Conservation (phyloP, 2,113 vertebrate genomes). For the Tringa solitaria region DNA sequence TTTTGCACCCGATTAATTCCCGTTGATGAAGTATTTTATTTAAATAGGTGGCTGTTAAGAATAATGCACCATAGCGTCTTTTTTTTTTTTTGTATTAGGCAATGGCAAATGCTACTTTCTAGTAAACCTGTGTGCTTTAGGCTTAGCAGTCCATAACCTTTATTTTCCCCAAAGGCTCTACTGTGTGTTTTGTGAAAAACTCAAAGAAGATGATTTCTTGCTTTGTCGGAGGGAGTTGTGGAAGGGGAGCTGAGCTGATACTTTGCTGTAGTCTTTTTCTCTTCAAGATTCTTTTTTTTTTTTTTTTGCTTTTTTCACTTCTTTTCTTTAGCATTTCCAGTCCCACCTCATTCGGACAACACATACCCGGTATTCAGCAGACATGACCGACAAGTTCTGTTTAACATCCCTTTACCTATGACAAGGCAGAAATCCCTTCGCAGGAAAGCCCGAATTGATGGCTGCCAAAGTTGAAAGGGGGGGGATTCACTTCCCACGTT, state of each 20-base stretch:
- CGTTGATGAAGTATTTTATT: neutral
- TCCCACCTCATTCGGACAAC: neutral
- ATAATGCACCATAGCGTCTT: accelerated
- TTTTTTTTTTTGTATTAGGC: neutral
- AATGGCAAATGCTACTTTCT: neutral
- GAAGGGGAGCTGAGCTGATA: neutral
- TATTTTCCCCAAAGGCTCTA: neutral
- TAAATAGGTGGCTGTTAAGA: neutral
- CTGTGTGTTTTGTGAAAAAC: neutral
- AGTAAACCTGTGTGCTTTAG: neutral
- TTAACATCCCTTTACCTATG: neutral
- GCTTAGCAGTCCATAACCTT: neutral
- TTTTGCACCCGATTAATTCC: neutral
- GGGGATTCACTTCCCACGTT: neutral
- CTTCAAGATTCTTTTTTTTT: neutral
- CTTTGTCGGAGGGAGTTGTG: neutral
- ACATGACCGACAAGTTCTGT: neutral
- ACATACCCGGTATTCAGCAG: neutral
- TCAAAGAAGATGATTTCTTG: accelerated
- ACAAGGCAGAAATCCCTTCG: neutral
- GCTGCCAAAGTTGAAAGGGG: neutral
- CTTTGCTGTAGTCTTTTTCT: neutral
- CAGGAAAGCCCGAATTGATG: neutral
- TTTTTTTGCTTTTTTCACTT: too few species aligned
- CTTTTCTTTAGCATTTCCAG: accelerated